Evolutionary conservation across 2,113 vertebrate genomes (phyloP).

Genomic region (Pelusios castaneus): DNA sequence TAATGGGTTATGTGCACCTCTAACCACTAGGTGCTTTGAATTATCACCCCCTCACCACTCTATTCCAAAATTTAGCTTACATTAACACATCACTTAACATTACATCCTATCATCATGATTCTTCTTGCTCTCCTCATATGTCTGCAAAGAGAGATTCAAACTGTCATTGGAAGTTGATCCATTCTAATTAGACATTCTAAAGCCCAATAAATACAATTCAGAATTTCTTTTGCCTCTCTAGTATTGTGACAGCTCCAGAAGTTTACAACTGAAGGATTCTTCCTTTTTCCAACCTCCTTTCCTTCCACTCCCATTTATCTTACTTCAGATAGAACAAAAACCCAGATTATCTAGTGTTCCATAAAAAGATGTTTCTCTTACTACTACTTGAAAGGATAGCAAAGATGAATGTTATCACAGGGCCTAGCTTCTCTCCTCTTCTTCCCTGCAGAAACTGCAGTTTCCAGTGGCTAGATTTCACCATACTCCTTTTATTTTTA

Average conservation of each 20-base stretch:
- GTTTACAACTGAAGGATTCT: neutral
- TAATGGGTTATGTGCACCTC: no score
- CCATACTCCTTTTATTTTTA: no score
- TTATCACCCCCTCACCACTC: neutral
- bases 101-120: neutral
- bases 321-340: neutral
- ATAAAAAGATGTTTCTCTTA: neutral
- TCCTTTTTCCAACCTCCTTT: no score
- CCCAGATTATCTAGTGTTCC: neutral
- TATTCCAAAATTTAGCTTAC: no score
- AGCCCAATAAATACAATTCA: neutral
- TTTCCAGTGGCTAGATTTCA: no score
- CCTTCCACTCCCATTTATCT: neutral
- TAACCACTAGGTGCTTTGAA: neutral
- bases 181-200: neutral
- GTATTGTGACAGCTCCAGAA: neutral
- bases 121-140: neutral
- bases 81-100: neutral
- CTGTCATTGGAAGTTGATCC: no score
- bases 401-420: neutral
- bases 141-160: neutral
- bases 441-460: no score
- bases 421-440: no score
- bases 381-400: neutral
- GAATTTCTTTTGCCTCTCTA: neutral